Conservation (phyloP, 1,140 invertebrate genomes). For the Drosophila sucinea region DNA sequence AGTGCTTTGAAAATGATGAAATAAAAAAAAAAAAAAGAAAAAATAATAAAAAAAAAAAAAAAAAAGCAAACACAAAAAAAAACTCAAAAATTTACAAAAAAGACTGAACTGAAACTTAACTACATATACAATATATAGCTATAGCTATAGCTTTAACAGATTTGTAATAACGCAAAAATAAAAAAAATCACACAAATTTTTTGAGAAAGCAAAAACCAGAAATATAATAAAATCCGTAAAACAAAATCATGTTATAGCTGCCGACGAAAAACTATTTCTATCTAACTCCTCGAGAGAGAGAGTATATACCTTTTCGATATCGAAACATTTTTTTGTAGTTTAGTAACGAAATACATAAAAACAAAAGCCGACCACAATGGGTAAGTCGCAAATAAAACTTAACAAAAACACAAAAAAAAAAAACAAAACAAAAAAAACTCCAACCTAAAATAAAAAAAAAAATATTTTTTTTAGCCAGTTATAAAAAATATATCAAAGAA, state of each 20-base stretch:
- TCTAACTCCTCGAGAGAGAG: slow-evolving; percentile 19
- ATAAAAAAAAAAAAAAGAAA: slow-evolving; percentile 47
- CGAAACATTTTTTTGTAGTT: slow-evolving; percentile 60
- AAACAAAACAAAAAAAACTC: slow-evolving; percentile 17
- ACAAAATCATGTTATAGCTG: slow-evolving; percentile 56
- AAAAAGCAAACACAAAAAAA: slow-evolving; percentile 27
- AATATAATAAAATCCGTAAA: slow-evolving; percentile 5
- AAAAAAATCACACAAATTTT: slow-evolving; percentile 34
- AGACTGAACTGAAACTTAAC: slow-evolving; percentile 59
- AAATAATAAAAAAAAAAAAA: slow-evolving; percentile 46
- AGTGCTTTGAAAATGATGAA: slow-evolving; percentile 55
- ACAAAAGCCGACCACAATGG: slow-evolving; percentile 57
- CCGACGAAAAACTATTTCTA: slow-evolving; percentile 63
- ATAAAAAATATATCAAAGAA: slow-evolving; percentile 17
- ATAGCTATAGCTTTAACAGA: slow-evolving; percentile 65
- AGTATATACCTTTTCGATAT: slow-evolving; percentile 39
- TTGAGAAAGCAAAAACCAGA: slow-evolving; percentile 50
- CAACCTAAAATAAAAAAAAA: background rate
- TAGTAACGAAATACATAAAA: slow-evolving; percentile 49
- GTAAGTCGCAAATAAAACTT: slow-evolving; percentile 64
- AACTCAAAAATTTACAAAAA: slow-evolving; percentile 21
- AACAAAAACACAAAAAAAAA: slow-evolving; percentile 34
- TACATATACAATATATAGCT: slow-evolving; percentile 53
- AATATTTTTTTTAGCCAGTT: background rate
- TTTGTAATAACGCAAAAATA: slow-evolving; percentile 61